Percentiles rank a stretch among this genome's conserved stretches.
phyloP scores from a whole-genome alignment of 1,140 invertebrate species.

The Heliconius himera region DNA sequence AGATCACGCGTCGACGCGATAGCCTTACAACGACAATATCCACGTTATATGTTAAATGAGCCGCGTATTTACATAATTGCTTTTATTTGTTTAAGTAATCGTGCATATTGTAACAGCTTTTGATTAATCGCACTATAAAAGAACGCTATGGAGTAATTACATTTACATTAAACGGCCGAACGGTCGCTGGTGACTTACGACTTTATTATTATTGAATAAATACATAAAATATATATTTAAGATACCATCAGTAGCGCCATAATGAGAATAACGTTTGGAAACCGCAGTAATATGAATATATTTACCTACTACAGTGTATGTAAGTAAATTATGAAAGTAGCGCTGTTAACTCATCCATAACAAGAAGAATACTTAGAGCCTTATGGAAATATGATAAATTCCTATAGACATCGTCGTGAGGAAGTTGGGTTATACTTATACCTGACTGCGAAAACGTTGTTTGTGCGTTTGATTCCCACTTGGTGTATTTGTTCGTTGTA shows the following conservation, averaged over 20 bases:
- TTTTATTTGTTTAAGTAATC: conserved; percentile 53
- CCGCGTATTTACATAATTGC: conserved; percentile 66
- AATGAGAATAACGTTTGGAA: background rate
- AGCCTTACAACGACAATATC: conserved; percentile 69
- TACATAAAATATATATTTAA: conserved; percentile 38
- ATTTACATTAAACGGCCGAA: conserved; percentile 46
- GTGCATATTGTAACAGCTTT: conserved; percentile 45
- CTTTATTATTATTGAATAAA: conserved; percentile 46
- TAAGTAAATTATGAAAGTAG: background rate
- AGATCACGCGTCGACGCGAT: conserved; percentile 67
- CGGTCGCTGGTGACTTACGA: conserved; percentile 44
- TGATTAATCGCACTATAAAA: conserved; percentile 52
- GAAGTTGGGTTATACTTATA: background rate
- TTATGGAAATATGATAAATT: background rate
- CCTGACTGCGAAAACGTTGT: background rate
- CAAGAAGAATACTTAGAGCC: background rate
- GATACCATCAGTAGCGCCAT: conserved; percentile 20
- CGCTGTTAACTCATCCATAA: background rate
- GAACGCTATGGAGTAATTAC: conserved; percentile 47
- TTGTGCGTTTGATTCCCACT: background rate
- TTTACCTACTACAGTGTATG: background rate
- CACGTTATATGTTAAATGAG: conserved; percentile 68
- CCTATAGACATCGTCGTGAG: background rate
- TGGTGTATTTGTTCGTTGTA: background rate
- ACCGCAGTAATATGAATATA: background rate